phyloP scores from a whole-genome alignment of 2,888 invertebrate species.

The Capitulum mitella region DNA sequence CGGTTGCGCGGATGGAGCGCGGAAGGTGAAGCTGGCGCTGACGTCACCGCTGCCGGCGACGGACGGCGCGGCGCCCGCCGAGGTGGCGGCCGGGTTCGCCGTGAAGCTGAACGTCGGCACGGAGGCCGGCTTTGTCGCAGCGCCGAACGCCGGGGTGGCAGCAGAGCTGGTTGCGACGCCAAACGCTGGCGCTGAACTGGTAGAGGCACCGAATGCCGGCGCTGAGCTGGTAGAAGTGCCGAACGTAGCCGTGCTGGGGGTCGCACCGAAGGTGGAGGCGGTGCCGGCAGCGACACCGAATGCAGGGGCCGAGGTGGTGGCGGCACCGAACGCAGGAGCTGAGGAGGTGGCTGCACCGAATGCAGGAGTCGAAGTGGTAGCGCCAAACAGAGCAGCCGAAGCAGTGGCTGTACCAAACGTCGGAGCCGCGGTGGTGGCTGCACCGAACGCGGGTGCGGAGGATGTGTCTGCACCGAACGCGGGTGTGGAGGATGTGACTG shows the following conservation, averaged over 20 bases:
- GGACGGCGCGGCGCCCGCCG: background rate
- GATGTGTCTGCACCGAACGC: background rate
- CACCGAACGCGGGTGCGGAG: background rate
- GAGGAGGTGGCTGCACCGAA: background rate
- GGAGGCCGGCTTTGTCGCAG: background rate
- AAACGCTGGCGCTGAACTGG: background rate
- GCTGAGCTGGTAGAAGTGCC: background rate
- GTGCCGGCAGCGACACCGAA: too few species aligned
- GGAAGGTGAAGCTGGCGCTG: constrained; percentile 69
- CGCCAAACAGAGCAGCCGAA: too few species aligned
- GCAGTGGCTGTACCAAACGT: background rate
- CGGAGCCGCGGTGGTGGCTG: background rate
- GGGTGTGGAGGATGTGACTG: background rate
- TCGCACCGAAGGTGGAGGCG: too few species aligned
- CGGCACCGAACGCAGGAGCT: too few species aligned
- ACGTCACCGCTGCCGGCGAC: constrained; percentile 63
- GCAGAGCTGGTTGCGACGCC: background rate
- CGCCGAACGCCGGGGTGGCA: background rate
- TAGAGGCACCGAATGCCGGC: background rate
- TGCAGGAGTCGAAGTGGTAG: background rate
- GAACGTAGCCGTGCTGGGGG: background rate
- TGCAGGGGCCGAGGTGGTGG: too few species aligned
- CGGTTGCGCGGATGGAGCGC: constrained; percentile 64
- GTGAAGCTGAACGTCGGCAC: background rate
- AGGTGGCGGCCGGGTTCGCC: background rate